phyloP scores from a whole-genome alignment of 2,797 vertebrate genomes.

The Serranus cabrilla region DNA sequence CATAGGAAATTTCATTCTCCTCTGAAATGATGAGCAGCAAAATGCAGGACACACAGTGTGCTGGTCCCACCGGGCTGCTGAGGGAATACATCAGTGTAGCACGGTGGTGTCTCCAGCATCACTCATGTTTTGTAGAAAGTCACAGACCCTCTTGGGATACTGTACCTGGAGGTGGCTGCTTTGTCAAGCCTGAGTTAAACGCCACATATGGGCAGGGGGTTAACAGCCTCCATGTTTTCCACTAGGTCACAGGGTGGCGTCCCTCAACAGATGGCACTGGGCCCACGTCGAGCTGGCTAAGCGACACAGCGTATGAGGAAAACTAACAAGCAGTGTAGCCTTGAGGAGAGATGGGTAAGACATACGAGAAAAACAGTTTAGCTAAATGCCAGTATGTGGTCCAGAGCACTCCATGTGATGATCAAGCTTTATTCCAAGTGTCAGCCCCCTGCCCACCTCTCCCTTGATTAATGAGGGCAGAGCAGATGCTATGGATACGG shows the following conservation, averaged over 20 bases:
- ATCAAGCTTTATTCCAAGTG: constrained; percentile 72
- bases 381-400: constrained; percentile 59
- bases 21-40: constrained; percentile 63
- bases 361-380: constrained; percentile 53
- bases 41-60: constrained; percentile 27
- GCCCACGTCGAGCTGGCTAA: constrained; percentile 36
- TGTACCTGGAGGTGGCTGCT: constrained; percentile 58
- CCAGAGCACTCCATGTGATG: constrained; percentile 50
- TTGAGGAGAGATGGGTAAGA: constrained; percentile 46
- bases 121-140: constrained; percentile 49
- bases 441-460: constrained; percentile 69
- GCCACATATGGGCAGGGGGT: constrained; percentile 51
- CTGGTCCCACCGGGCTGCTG: constrained; percentile 36
- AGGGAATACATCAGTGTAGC: constrained; percentile 36
- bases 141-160: constrained; percentile 43
- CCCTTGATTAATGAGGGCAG: constrained; percentile 79
- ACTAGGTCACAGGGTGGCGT: constrained; percentile 57
- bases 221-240: constrained; percentile 61
- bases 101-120: constrained; percentile 28
- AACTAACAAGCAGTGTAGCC: constrained; percentile 61
- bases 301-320: constrained; percentile 47
- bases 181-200: constrained; percentile 65
- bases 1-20: constrained; percentile 56
- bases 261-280: constrained; percentile 64
- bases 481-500: constrained; percentile 75